Evolutionary conservation across 2,888 invertebrate species (phyloP), one percentile per base, ranked within the genome.

Genomic region (Coenonympha arcania): DNA sequence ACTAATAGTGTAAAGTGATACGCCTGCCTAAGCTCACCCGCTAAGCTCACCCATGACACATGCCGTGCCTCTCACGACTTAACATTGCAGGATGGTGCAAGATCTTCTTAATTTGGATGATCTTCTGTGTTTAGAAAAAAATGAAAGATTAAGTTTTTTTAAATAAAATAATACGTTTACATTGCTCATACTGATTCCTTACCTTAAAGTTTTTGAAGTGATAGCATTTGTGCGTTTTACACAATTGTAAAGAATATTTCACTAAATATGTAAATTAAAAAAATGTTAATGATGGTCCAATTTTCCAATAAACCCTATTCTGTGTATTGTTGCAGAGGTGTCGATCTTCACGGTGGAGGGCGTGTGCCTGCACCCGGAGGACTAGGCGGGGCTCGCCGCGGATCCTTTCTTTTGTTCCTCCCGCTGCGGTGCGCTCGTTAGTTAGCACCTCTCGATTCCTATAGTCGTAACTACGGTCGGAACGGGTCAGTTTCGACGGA

Each of bases 271-370:
- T n/a, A 4, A 3, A 8, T 24, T 2, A 8, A 8, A 3, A 8
- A 2, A 24, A 24, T 4, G 8, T 24, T 24, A n/a, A n/a, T n/a
- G 3, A 9, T 24, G 2, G 2, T 24, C 2, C 3, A 24, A 24
- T 28, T n/a, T n/a, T n/a, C n/a, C n/a, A 36, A 28, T 24, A 61
- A 20, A 11, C 16, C 34, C 18, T 4, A 18, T 2, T 37, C 28
- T 19, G 31, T 50, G 6, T 43, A 45, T 79, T 80, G 76, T 92
- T 92, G 33, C 91, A 98, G 98, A 95, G 87, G 91, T 95, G 72
- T 96, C 97, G 69, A 95, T 98, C 88, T 96, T 95, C 88, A 95
- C 93, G 68, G 95, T 98, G 75, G 95, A 96, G 84, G 96, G 96
- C 68, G 91, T 97, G 67, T 91, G 92, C 79, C 83, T 96, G 71